Conservation (phyloP, 2,797 vertebrate genomes). For the Scolopax rusticola region DNA sequence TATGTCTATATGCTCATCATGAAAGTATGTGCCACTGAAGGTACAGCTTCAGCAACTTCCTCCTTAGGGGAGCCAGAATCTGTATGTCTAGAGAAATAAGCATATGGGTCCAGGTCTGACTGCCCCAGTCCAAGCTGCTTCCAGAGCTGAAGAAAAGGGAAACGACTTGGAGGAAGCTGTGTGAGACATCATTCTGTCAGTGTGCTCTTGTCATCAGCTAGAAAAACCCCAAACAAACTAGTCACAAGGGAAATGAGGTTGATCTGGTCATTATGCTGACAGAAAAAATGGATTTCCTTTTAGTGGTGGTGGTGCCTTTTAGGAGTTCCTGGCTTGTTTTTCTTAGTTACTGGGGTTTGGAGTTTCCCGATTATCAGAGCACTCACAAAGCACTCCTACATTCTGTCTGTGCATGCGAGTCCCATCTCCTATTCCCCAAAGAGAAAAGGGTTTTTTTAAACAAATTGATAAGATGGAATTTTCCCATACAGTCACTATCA, state of each 20-base stretch:
- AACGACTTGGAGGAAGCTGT: constrained; percentile 38
- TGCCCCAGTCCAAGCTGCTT: background rate
- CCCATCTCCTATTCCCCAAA: background rate
- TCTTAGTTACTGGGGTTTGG: background rate
- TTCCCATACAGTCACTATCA: background rate
- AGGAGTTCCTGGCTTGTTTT: constrained; percentile 24
- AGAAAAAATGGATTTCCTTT: constrained; percentile 29
- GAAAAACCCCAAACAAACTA: background rate
- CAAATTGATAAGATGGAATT: constrained; percentile 50
- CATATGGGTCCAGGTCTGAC: background rate
- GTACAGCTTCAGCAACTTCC: background rate
- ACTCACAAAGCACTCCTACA: background rate
- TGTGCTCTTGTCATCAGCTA: constrained; percentile 35
- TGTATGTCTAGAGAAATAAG: background rate
- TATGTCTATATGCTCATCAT: background rate
- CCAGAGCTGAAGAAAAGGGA: constrained; percentile 45
- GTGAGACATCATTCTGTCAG: constrained; percentile 18
- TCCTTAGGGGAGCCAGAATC: background rate
- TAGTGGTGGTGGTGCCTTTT: background rate
- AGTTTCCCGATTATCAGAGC: background rate
- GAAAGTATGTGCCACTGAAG: background rate
- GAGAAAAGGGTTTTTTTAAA: constrained; percentile 23
- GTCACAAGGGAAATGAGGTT: background rate
- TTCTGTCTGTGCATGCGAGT: background rate
- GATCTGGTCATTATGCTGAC: background rate